phyloP scores from a whole-genome alignment of 1,140 invertebrate genomes.

The Chlorops oryzae region DNA sequence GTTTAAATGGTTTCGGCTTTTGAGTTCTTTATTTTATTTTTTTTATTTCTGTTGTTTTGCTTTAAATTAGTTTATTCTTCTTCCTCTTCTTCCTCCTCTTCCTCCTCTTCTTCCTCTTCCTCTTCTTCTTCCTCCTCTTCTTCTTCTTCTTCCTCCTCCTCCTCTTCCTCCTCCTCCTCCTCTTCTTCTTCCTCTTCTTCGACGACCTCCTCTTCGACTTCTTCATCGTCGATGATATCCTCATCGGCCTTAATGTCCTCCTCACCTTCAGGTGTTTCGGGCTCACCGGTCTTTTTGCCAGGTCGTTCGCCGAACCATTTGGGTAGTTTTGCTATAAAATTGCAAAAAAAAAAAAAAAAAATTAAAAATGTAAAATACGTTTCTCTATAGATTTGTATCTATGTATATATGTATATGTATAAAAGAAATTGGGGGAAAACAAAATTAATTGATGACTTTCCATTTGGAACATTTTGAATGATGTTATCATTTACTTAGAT shows the following conservation, averaged over 20 bases:
- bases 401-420: slow-evolving; percentile 11
- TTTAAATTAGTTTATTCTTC: slow-evolving; percentile 51
- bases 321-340: slow-evolving; percentile 72
- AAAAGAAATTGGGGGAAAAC: no score
- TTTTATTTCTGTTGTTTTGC: slow-evolving; percentile 28
- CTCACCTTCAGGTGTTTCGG: slow-evolving; percentile 81
- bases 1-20: slow-evolving; percentile 19
- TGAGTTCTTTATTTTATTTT: slow-evolving; percentile 45
- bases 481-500: background rate
- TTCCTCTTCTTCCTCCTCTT: slow-evolving; percentile 58
- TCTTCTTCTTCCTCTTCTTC: slow-evolving; percentile 69
- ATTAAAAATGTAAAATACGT: background rate
- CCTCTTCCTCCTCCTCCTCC: slow-evolving; percentile 63
- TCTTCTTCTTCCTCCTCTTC: slow-evolving; percentile 63
- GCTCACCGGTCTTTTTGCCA: slow-evolving; percentile 81
- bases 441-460: no score
- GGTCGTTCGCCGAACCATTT: slow-evolving; percentile 92
- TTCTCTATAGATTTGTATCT: slow-evolving; percentile 13
- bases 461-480: background rate
- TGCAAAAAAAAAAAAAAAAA: slow-evolving; percentile 53
- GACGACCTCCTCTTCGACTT: slow-evolving; percentile 64
- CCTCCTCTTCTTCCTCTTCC: slow-evolving; percentile 55
- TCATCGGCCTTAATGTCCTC: slow-evolving; percentile 74
- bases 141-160: slow-evolving; percentile 67
- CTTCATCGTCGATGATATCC: slow-evolving; percentile 64